These are phyloP conservation scores for Gobionotothen gibberifrons DNA, from an alignment of 2,797 vertebrate genomes.

Conservation along the genomic window DNA sequence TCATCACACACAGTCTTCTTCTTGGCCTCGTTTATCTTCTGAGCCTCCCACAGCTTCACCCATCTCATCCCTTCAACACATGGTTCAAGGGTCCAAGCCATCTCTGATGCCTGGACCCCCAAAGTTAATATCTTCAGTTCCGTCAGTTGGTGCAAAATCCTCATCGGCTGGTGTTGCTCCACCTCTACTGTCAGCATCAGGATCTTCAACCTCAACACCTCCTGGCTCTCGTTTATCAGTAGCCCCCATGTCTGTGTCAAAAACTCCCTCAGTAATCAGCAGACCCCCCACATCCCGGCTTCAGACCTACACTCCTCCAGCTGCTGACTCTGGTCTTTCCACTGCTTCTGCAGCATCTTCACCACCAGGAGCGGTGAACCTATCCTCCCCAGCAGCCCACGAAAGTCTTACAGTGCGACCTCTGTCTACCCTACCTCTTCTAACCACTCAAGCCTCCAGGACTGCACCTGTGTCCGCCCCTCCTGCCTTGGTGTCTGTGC, in stretches of 20 bases:
- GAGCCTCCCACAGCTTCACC: constrained; percentile 54
- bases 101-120: constrained; percentile 48
- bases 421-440: constrained; percentile 78
- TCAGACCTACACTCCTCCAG: constrained; percentile 55
- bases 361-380: constrained; percentile 39
- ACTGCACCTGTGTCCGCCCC: constrained; percentile 71
- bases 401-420: constrained; percentile 68
- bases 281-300: constrained; percentile 29
- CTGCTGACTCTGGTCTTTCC: constrained; percentile 48
- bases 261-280: constrained; percentile 20
- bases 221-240: constrained; percentile 36
- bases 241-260: constrained; percentile 31
- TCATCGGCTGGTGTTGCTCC: constrained; percentile 40
- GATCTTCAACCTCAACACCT: constrained; percentile 39
- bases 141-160: constrained; percentile 36
- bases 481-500: constrained; percentile 71
- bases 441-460: constrained; percentile 81
- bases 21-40: constrained; percentile 37
- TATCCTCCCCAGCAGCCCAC: constrained; percentile 42
- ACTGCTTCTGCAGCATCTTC: constrained; percentile 50
- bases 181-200: constrained; percentile 40
- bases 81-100: constrained; percentile 63
- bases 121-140: constrained; percentile 40
- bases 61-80: constrained; percentile 65
- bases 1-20: constrained; percentile 45